phyloP scores from a whole-genome alignment of 2,888 invertebrate genomes.

The Microdon myrmicae region DNA sequence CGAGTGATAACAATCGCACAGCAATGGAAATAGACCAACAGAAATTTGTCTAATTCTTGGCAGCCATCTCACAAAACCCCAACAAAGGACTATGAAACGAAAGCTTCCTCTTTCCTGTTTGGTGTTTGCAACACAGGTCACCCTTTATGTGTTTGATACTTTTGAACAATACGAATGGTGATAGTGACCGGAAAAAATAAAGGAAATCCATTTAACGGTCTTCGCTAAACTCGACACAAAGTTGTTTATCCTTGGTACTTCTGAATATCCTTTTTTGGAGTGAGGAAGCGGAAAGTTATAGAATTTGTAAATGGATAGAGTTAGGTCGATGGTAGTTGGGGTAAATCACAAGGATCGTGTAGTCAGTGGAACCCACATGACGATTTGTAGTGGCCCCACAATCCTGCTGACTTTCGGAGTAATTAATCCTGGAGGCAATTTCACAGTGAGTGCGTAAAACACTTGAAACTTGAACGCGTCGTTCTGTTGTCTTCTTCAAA shows the following conservation, averaged over 20 bases:
- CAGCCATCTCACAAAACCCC: conserved; percentile 31
- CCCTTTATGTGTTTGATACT: no score
- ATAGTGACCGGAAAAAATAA: conserved; percentile 42
- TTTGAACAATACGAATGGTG: no score
- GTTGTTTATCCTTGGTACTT: no score
- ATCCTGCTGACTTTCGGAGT: conserved; percentile 15
- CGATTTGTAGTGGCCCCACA: conserved; percentile 39
- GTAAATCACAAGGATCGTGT: conserved; percentile 35
- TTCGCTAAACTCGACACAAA: conserved; percentile 8
- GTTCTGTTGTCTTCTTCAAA: conserved; percentile 18
- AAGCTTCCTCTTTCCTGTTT: conserved; percentile 6
- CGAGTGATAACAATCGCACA: conserved; percentile 41
- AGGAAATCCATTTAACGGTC: conserved; percentile 36
- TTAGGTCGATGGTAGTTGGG: conserved; percentile 32
- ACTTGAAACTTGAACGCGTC: conserved; percentile 30
- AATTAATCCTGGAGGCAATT: conserved; percentile 50
- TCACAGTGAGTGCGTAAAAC: conserved; percentile 52
- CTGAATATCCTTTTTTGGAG: conserved; percentile 18
- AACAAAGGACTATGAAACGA: conserved; percentile 7
- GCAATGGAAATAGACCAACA: conserved; percentile 45
- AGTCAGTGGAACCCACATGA: conserved; percentile 19
- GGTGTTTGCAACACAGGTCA: no score
- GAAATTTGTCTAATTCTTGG: conserved; percentile 49
- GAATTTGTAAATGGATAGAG: conserved; percentile 24
- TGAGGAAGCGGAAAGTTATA: conserved; percentile 41